Base-by-base conservation (phyloP, 2,113 vertebrate species). In the Aspidoscelis tigris region DNA sequence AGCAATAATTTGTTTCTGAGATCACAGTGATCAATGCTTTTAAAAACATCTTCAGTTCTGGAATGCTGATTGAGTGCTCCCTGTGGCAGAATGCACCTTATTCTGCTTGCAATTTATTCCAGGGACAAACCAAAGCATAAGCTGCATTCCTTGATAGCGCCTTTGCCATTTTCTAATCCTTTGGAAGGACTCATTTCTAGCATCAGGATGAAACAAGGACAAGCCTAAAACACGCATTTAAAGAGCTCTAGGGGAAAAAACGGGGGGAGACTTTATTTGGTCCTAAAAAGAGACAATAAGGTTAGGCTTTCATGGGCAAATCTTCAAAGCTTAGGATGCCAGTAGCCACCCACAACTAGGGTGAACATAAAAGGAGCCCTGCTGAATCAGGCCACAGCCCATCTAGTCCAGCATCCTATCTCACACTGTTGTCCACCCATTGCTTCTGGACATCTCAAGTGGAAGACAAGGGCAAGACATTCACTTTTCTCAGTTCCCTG, bases 21-120 rank as follows among this genome's bases (percentile, higher is more conserved):
- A 84, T 61, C 68, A 84, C 83, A 64, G 43, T 72, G 66, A 84
- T 72, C 76, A 64, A 14, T 55, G 55, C 61, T 47, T 78, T 41
- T 72, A 78, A 64, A 72, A 22, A 77, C 69, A 47, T 61, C 83
- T 72, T 68, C 64, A 70, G 5, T 55, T 44, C 53, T 47, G 71
- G 22, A 61, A 47, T 26, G 33, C 41, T 22, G 55, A 22, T 6
- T 44, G 61, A 72, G 11, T 39, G 22, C 22, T 69, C 43, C 50
- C 47, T 53, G 39, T 22, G n/a, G 68, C 26, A 47, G 78, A 39
- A 65, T 24, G 64, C 61, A 24, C 41, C 7, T n/a, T 69, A 18
- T 77, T 5, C 26, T 24, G 69, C 22, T 21, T 26, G 43, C 8
- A 58, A 21, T 7, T 33, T 22, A 43, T 81, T 80, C 53, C 69